These are phyloP conservation scores for Hucho hucho DNA, from an alignment of 2,113 vertebrate species.

Conservation along the genomic window DNA sequence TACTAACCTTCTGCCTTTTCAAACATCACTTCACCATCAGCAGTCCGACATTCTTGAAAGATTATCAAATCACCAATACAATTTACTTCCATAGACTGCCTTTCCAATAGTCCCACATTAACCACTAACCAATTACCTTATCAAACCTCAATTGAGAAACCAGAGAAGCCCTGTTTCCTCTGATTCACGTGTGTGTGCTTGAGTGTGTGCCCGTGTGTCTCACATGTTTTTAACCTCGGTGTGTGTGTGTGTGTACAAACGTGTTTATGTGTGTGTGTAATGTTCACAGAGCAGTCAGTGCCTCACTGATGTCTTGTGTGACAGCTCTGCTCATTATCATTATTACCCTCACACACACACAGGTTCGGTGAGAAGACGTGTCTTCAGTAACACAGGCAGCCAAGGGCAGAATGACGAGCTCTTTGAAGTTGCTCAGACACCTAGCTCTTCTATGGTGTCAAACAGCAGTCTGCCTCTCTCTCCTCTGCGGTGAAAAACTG, in stretches of 20 bases:
- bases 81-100: background rate
- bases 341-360: background rate
- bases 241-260: background rate
- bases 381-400: slow-evolving; percentile 44
- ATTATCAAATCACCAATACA: background rate
- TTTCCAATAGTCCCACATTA: background rate
- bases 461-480: slow-evolving; percentile 33
- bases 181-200: slow-evolving; percentile 13
- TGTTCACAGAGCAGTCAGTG: background rate
- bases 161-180: background rate
- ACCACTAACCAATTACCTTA: background rate
- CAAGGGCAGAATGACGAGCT: slow-evolving; percentile 36
- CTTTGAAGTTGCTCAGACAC: slow-evolving; percentile 62
- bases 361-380: slow-evolving; percentile 26
- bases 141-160: background rate
- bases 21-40: background rate
- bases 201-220: background rate
- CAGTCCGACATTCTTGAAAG: background rate
- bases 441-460: slow-evolving; percentile 44
- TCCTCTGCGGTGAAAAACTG: slow-evolving; percentile 14
- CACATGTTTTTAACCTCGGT: background rate
- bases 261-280: background rate
- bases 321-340: slow-evolving; percentile 37
- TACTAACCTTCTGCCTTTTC: background rate
- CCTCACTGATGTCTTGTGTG: background rate